phyloP scores from a whole-genome alignment of 2,797 vertebrate species.

The Acestrorhynchus altus region DNA sequence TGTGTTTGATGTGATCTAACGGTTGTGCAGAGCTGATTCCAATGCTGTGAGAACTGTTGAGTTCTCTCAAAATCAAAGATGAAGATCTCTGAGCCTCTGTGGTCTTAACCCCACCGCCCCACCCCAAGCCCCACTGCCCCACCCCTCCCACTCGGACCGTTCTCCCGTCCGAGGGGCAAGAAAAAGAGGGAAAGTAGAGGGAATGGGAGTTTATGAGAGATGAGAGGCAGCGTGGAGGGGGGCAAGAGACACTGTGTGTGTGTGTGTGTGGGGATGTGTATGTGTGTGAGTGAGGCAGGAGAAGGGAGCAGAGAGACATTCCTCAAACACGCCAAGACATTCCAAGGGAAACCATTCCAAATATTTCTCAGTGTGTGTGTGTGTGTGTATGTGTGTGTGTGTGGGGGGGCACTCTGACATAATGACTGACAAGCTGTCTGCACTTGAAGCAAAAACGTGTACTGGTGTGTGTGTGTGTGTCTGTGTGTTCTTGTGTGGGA shows the following conservation, averaged over 20 bases:
- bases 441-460: neutral
- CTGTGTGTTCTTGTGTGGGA: conserved; percentile 15
- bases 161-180: neutral
- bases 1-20: conserved; percentile 2
- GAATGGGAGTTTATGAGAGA: neutral
- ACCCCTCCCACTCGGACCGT: neutral
- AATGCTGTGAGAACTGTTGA: neutral
- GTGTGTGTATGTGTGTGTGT: conserved; percentile 65
- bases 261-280: conserved; percentile 45
- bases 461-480: conserved; percentile 23
- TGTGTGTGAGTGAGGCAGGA: conserved; percentile 41
- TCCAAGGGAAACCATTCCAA: conserved; percentile 84
- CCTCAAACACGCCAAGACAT: conserved; percentile 82
- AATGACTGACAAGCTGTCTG: conserved; percentile 51
- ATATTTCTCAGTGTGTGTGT: conserved; percentile 79
- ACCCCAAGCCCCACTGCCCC: neutral
- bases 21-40: neutral
- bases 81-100: neutral
- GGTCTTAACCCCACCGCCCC: neutral
- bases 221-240: neutral
- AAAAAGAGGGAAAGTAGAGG: neutral
- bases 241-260: neutral
- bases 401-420: conserved; percentile 51
- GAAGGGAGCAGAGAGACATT: conserved; percentile 68
- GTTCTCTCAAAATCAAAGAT: conserved; percentile 3